These are phyloP conservation scores for Ichneumon xanthorius DNA, from an alignment of 2,888 invertebrate genomes.

Conservation along the genomic window DNA sequence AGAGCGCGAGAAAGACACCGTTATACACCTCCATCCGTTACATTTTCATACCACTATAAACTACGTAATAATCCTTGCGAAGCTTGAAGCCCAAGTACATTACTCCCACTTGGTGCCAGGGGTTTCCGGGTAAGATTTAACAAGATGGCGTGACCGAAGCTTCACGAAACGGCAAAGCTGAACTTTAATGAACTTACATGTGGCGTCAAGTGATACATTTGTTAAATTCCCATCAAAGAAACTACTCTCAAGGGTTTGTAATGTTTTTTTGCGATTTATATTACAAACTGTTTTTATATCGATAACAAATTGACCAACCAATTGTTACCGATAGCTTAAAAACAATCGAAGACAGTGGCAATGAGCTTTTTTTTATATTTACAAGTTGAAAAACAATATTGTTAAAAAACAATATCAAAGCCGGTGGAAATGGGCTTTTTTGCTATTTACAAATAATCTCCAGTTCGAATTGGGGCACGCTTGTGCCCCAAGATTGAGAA, in stretches of 20 bases:
- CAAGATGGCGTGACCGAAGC: slow-evolving; percentile 41
- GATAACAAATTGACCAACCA: not conserved
- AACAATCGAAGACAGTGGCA: not conserved
- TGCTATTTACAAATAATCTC: not conserved
- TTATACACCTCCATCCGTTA: slow-evolving; percentile 69
- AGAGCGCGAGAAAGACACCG: slow-evolving; percentile 60
- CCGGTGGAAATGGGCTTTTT: not conserved
- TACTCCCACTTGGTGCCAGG: slow-evolving; percentile 50
- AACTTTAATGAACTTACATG: slow-evolving; percentile 18
- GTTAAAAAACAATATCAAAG: not conserved
- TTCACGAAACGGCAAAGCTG: slow-evolving; percentile 25
- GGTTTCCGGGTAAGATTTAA: slow-evolving; percentile 61
- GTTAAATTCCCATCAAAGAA: not conserved
- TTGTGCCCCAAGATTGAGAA: slow-evolving; percentile 33
- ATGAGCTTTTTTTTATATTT: not conserved
- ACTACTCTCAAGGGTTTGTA: too few relatives aligned
- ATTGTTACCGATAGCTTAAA: not conserved
- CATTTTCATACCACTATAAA: slow-evolving; percentile 64
- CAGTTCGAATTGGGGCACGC: slow-evolving; percentile 12
- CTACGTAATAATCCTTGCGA: slow-evolving; percentile 62
- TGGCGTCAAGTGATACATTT: not conserved
- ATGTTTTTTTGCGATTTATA: too few relatives aligned
- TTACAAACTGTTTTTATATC: too few relatives aligned
- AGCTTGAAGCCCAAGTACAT: slow-evolving; percentile 47
- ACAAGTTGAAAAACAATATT: not conserved